These are phyloP conservation scores for Macaca fascicularis DNA, from an alignment of 2,113 vertebrate species.

Conservation along the genomic window DNA sequence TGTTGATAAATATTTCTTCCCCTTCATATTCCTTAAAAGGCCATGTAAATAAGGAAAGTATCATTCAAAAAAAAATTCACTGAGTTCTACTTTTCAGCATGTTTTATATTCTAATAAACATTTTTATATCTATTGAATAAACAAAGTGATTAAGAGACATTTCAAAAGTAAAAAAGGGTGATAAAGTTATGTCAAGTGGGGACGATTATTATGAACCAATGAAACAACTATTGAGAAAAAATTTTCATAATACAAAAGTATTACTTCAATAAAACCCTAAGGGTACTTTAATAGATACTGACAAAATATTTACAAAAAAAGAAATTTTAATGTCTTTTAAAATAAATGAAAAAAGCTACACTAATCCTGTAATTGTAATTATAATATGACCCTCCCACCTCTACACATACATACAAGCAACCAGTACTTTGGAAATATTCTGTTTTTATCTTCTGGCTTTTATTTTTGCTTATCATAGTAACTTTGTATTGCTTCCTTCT, in stretches of 20 bases:
- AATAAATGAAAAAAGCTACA: not conserved
- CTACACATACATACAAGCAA: not conserved
- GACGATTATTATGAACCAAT: not conserved
- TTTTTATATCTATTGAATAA: not conserved
- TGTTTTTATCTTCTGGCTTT: not conserved
- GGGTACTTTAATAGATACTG: not conserved
- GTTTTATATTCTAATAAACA: not conserved
- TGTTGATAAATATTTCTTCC: not conserved
- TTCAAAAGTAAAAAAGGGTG: not conserved
- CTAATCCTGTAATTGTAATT: not conserved
- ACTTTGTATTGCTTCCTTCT: not conserved
- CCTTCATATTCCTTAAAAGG: not conserved
- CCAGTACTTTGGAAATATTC: not conserved
- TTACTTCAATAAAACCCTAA: constrained; percentile 11
- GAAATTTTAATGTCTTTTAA: not conserved
- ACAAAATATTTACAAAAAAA: not conserved
- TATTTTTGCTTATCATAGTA: not conserved
- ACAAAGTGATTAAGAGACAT: not conserved
- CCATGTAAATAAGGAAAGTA: not conserved
- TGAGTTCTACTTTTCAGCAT: not conserved
- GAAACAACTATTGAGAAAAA: not conserved
- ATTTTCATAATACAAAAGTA: not conserved
- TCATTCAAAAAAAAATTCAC: not conserved
- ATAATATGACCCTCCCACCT: not conserved
- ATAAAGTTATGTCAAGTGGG: not conserved